phyloP scores from a whole-genome alignment of 2,113 vertebrate species.

The Hippocampus zosterae region DNA sequence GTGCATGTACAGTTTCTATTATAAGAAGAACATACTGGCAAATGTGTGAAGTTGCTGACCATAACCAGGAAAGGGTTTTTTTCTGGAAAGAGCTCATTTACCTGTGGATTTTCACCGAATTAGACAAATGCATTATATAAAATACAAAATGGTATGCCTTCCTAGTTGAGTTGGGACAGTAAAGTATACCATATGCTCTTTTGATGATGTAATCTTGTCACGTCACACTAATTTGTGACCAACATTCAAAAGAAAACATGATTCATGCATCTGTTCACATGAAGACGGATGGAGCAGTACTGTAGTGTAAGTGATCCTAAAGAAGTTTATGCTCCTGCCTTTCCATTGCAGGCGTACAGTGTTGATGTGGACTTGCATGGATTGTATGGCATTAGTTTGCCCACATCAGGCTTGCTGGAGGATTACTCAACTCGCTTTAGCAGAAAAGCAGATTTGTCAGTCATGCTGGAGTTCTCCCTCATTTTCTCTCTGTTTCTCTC shows the following conservation, averaged over 20 bases:
- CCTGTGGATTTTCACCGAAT: no score
- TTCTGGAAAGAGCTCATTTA: no score
- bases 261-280: background rate
- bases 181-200: background rate
- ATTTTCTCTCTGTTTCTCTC: background rate
- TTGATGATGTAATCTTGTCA: background rate
- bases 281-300: no score
- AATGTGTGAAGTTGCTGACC: no score
- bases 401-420: constrained; percentile 8
- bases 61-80: no score
- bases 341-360: background rate
- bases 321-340: background rate
- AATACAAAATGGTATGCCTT: background rate
- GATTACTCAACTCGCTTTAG: constrained; percentile 6
- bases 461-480: background rate
- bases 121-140: no score
- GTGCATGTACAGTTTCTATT: no score
- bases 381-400: constrained; percentile 6
- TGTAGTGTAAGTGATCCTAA: background rate
- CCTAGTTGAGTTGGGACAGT: background rate
- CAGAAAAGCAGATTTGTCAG: constrained; percentile 8
- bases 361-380: background rate
- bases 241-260: background rate
- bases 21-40: no score
- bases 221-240: background rate